Conservation (phyloP, 1,140 invertebrate species). For the Danaus plexippus region DNA sequence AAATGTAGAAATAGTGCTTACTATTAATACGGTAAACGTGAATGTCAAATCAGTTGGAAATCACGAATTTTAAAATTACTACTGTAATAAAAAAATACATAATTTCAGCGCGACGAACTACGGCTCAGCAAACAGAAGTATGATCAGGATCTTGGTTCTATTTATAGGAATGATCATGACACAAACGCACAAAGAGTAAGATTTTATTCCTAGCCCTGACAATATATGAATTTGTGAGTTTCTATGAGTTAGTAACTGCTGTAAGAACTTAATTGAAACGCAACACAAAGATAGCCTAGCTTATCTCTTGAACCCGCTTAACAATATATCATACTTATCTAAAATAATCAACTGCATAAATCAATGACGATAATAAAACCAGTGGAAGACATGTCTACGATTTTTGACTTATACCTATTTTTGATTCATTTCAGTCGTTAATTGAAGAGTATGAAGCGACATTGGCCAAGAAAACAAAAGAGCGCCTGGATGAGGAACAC, state of each 20-base stretch:
- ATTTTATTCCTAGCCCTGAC: background rate
- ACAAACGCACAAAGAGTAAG: constrained; percentile 63
- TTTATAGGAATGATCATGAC: constrained; percentile 60
- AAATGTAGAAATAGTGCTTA: too few species aligned
- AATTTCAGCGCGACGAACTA: constrained; percentile 54
- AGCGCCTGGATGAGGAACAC: constrained; percentile 37
- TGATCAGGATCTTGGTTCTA: constrained; percentile 54
- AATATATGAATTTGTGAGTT: background rate
- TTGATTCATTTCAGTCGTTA: constrained; percentile 26
- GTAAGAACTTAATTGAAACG: background rate
- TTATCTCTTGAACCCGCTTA: background rate
- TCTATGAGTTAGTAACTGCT: background rate
- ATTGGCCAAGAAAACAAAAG: constrained; percentile 35
- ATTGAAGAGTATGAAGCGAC: constrained; percentile 56
- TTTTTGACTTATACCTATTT: too few species aligned
- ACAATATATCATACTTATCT: background rate
- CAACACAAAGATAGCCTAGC: background rate
- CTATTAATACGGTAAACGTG: too few species aligned
- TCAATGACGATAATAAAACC: too few species aligned
- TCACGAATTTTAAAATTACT: too few species aligned
- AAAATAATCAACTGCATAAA: background rate
- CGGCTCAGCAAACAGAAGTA: constrained; percentile 50
- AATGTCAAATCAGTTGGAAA: too few species aligned
- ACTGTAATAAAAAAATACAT: background rate
- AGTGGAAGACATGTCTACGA: too few species aligned